Evolutionary conservation across 1,140 invertebrate genomes (phyloP), one percentile per base, ranked within the genome.

Genomic region (Sitophilus oryzae): DNA sequence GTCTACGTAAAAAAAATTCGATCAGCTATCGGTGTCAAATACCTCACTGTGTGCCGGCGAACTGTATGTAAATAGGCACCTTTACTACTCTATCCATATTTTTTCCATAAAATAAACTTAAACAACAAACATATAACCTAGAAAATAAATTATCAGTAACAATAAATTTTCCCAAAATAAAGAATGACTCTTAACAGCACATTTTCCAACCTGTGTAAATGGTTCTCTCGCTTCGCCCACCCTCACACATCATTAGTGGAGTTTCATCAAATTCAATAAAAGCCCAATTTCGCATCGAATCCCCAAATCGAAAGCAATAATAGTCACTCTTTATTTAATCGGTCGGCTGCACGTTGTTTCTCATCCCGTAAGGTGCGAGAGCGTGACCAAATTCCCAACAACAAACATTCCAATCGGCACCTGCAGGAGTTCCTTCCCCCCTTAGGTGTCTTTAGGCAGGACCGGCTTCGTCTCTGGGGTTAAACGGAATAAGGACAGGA

Each of bases 301-400:
- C 40, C 40, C 40, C 44, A 46, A 46, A 46, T 46, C 30, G 44
- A 30, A 30, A 14, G 22, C 40, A 42, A 42, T 42, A 42, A 42
- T 42, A 42, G 40, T 42, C 40, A 42, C 19, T 42, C 44, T 42
- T 42, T 42, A 42, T 42, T 42, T 42, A 42, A 42, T 42, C 40
- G 40, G 15, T 42, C 40, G 18, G 21, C 40, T 42, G 40, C 40
- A 18, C 15, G 40, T 42, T 42, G 38, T 23, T 25, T 38, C 37
- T 37, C 15, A 25, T 38, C 48, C 48, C 38, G 48, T 38, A 50
- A 38, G 36, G 37, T 37, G 36, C 11, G 15, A 50, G 22, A 36
- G 37, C 48, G 48, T 50, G 48, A 50, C 38, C 48, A 21, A 50
- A 50, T 50, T 50, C 48, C 36, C 48, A 50, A 50, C 48, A 50